Evolutionary conservation across 2,888 invertebrate species (phyloP), one percentile per base, ranked within the genome.

Genomic region (Spodoptera picta): DNA sequence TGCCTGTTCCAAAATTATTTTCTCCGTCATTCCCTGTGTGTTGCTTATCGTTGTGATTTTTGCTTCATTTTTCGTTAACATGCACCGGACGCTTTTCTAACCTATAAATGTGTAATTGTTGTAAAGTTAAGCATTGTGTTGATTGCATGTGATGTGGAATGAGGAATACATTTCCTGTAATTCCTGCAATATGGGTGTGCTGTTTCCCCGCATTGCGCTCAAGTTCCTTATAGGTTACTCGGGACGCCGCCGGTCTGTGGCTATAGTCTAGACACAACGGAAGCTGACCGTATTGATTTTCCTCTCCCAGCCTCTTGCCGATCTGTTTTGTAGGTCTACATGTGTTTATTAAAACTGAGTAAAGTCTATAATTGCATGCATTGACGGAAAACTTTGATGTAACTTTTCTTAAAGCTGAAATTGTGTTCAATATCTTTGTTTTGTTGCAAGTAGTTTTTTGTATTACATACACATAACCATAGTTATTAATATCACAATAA

Each of bases 1-100:
- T 84, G 86, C 77, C 77, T 84, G 90, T 87, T 91, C 90, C 90
- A 90, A 90, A 90, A 90, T 85, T 84, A 86, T 87, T 87, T 86
- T 85, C 77, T 77, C 80, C 85, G 87, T 88, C 88, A 86, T 85
- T 86, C 81, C 79, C 55, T 80, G 76, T 83, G 83, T 83, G 83
- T 69, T 81, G 83, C 77, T 81, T 80, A 77, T 73, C 65, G 76
- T 55, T 76, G 73, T 79, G 55, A 75, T 79, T 82, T 85, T 83
- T 82, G 78, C 75, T 82, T 75, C 71, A 75, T 73, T 73, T 75
- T 77, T 75, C 58, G 67, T 65, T 69, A 74, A 63, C 72, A 67
- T 65, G 54, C 44, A 62, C 80, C 87, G 87, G 86, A 77, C 76
- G 73, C 83, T 89, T 87, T 88, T 74, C 82, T 92, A 92, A 92